Evolutionary conservation across 1,140 invertebrate genomes (phyloP).

Genomic region (Drosophila novamexicana): DNA sequence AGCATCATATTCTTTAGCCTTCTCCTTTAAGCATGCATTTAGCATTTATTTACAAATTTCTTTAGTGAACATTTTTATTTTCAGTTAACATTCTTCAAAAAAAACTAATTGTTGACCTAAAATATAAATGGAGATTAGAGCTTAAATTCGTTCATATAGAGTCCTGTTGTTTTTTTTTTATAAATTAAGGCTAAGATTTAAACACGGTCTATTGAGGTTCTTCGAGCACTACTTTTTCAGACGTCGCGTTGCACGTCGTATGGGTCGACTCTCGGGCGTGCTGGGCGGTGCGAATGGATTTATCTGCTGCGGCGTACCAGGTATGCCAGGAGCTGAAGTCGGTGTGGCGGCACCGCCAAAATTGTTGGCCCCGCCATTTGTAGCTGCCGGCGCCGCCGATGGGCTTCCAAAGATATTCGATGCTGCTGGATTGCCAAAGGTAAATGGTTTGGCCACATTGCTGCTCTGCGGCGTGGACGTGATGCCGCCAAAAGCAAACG

Average conservation of each 20-base stretch:
- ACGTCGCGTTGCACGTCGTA: conserved; percentile 59
- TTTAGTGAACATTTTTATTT: conserved; percentile 10
- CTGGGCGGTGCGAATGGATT: conserved; percentile 52
- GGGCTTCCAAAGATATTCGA: conserved; percentile 48
- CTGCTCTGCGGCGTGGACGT: conserved; percentile 37
- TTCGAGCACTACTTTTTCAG: conserved; percentile 55
- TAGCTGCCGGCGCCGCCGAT: conserved; percentile 18
- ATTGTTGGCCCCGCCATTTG: conserved; percentile 32
- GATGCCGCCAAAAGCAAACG: conserved; percentile 58
- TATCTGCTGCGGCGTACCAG: conserved; percentile 45
- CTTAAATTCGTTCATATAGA: not conserved
- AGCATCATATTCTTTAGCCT: too few species aligned
- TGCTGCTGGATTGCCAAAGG: conserved; percentile 40
- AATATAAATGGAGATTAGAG: not conserved
- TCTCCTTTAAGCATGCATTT: not conserved
- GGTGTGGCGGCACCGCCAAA: conserved; percentile 28
- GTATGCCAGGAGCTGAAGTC: conserved; percentile 2
- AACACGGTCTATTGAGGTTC: not conserved
- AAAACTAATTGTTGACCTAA: not conserved
- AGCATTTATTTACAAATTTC: conserved; percentile 10
- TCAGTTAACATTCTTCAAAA: not conserved
- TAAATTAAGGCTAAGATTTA: not conserved
- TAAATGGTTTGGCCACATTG: conserved; percentile 55
- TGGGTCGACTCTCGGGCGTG: conserved; percentile 44
- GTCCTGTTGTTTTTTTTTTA: not conserved